Conservation (phyloP, 2,113 vertebrate species). For the Galbula dea region DNA sequence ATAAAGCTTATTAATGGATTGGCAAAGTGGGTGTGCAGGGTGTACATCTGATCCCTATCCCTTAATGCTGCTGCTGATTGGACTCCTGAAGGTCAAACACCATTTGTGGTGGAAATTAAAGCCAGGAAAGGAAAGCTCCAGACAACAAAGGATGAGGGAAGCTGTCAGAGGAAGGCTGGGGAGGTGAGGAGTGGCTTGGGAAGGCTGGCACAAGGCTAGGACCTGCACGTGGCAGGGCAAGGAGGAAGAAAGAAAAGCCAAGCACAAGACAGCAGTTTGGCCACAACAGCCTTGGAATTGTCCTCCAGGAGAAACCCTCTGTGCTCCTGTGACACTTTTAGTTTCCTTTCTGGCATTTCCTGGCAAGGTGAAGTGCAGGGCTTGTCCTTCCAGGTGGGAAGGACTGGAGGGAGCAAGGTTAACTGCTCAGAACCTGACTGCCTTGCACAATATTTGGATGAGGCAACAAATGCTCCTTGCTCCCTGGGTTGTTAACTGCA, state of each 20-base stretch:
- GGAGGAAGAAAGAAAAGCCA: neutral
- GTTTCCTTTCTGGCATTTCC: neutral
- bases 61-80: neutral
- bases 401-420: neutral
- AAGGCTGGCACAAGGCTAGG: neutral
- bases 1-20: too few relatives aligned
- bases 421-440: neutral
- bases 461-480: neutral
- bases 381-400: neutral
- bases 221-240: neutral
- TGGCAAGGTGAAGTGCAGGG: neutral
- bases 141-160: neutral
- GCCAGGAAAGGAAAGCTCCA: neutral
- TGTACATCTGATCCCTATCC: neutral
- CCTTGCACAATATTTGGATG: neutral
- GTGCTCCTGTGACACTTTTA: fast-evolving
- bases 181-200: neutral
- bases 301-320: neutral
- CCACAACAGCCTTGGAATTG: neutral
- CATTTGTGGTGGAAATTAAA: neutral
- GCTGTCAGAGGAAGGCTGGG: neutral
- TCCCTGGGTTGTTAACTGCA: neutral
- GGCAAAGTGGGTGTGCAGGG: neutral
- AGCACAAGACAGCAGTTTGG: neutral
- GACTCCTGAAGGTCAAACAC: neutral